phyloP scores from a whole-genome alignment of 1,140 invertebrate species.

The Micrasema minimum region DNA sequence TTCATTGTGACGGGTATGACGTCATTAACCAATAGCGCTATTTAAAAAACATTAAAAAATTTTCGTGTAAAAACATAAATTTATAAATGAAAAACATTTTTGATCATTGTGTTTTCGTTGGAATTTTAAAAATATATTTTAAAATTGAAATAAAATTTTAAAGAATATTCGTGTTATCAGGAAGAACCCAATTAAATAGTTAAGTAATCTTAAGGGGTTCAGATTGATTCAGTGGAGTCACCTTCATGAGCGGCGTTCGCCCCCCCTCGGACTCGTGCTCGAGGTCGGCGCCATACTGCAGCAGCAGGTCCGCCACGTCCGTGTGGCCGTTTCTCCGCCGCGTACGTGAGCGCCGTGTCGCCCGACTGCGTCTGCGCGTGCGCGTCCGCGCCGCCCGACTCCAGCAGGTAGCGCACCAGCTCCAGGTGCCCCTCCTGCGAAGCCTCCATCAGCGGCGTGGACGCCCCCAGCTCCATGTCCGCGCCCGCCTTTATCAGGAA shows the following conservation, averaged over 20 bases:
- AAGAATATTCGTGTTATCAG: too few relatives aligned
- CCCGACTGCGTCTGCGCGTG: slow-evolving; percentile 94
- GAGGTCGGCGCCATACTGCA: slow-evolving; percentile 90
- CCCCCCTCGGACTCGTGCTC: slow-evolving; percentile 95
- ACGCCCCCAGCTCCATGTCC: slow-evolving; percentile 94
- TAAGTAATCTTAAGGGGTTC: too few relatives aligned
- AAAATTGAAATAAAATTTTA: too few relatives aligned
- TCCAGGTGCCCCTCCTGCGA: slow-evolving; percentile 97
- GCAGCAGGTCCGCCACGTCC: slow-evolving; percentile 89
- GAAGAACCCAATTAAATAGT: too few relatives aligned
- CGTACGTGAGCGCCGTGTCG: slow-evolving; percentile 97
- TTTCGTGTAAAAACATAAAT: too few relatives aligned
- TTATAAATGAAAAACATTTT: too few relatives aligned
- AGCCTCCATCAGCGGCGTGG: slow-evolving; percentile 98
- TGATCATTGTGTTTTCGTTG: too few relatives aligned
- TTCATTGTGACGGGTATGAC: too few relatives aligned
- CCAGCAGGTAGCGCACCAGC: slow-evolving; percentile 88
- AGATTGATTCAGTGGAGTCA: too few relatives aligned
- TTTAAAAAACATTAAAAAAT: too few relatives aligned
- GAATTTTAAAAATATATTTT: too few relatives aligned
- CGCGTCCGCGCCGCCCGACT: slow-evolving; percentile 86
- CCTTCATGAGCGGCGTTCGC: slow-evolving; percentile 96
- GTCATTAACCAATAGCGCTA: too few relatives aligned
- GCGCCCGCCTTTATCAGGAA: slow-evolving; percentile 96
- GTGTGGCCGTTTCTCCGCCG: slow-evolving; percentile 97